Conservation (phyloP, 2,113 vertebrate genomes). For the Clupea harengus region DNA sequence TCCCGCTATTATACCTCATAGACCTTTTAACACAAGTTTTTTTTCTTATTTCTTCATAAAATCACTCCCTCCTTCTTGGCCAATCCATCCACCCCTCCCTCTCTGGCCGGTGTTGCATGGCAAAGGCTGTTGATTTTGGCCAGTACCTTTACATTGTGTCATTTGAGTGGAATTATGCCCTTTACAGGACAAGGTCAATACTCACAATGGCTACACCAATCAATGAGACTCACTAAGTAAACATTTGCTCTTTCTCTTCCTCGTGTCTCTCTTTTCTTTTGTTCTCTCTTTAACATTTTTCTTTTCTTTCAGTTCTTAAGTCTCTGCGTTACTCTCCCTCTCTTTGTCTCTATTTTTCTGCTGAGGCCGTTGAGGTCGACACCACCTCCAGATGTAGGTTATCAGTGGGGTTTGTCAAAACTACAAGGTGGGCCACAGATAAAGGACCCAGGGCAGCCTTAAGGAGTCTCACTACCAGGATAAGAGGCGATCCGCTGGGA, state of each 20-base stretch:
- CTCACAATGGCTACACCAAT: background rate
- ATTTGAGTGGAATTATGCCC: background rate
- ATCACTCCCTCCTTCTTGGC: background rate
- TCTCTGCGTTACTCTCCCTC: background rate
- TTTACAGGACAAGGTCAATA: background rate
- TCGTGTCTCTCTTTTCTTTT: background rate
- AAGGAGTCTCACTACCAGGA: background rate
- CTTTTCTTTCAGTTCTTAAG: background rate
- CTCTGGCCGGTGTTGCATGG: background rate
- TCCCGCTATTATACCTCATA: background rate
- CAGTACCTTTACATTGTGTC: background rate
- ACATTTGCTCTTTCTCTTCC: background rate
- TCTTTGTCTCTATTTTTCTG: background rate
- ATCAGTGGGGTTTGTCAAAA: background rate
- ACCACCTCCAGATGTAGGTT: background rate
- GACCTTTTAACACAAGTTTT: background rate
- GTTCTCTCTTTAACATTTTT: background rate
- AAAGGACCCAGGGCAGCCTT: background rate
- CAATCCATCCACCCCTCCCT: background rate
- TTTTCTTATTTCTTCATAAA: background rate
- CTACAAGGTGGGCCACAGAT: background rate
- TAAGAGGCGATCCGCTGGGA: background rate
- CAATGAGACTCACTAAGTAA: background rate
- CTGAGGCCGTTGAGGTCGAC: background rate
- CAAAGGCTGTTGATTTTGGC: background rate